A percentile compares a stretch with the other conserved stretches of the same genome.
Conservation (phyloP, 2,888 invertebrate genomes). For the Lasioglossum figueresi region DNA sequence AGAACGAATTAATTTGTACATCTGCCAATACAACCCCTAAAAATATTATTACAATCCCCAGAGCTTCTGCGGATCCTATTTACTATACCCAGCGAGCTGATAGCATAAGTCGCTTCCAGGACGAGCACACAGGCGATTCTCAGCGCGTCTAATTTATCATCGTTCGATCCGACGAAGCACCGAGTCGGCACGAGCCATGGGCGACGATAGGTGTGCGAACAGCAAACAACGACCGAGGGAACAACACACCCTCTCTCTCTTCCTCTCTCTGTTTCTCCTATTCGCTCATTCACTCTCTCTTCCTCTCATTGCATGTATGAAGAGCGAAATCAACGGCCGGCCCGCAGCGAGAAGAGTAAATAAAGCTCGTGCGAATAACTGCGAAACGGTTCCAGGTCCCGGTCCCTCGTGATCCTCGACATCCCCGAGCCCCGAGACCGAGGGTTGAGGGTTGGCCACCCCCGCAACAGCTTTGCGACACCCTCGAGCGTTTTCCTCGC, state of each 20-base stretch:
- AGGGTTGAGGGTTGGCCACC: background rate
- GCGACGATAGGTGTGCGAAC: conserved; percentile 19
- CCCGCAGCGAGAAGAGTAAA: conserved; percentile 42
- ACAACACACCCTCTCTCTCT: conserved; percentile 10
- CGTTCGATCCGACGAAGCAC: conserved; percentile 16
- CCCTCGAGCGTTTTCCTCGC: conserved; percentile 43
- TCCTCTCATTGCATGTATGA: background rate
- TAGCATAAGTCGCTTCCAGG: background rate
- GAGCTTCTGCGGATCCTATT: background rate
- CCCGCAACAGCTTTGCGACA: conserved; percentile 40
- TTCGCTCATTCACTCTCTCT: background rate
- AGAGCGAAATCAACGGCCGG: conserved; percentile 41
- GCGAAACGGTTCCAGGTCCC: background rate
- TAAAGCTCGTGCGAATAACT: conserved; percentile 37
- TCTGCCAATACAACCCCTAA: background rate
- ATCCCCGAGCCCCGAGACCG: background rate
- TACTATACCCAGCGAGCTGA: background rate
- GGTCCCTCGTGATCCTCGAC: background rate
- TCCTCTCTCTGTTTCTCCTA: background rate
- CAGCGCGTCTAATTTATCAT: conserved; percentile 5
- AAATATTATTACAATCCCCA: background rate
- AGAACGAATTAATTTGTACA: background rate
- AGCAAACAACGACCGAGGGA: conserved; percentile 23
- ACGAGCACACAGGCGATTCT: background rate
- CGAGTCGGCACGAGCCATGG: background rate